Conservation (phyloP, 1,140 invertebrate genomes). For the Eueides isabella region DNA sequence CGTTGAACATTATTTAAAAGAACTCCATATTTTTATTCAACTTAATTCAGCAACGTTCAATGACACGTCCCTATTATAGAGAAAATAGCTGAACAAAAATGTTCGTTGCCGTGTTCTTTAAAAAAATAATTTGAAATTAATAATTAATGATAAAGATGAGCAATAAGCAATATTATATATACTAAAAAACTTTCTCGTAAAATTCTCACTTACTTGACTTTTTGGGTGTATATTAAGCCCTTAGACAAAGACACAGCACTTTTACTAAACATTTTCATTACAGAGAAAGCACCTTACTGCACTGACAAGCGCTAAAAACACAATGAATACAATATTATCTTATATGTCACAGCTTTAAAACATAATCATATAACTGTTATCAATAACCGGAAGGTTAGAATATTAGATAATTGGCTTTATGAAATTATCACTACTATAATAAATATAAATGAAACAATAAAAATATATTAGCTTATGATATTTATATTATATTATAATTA, state of each 20-base stretch:
- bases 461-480: background rate
- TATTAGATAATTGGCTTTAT: background rate
- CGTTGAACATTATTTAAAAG: too few species aligned
- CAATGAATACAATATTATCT: background rate
- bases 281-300: background rate
- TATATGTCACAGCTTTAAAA: background rate
- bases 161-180: too few species aligned
- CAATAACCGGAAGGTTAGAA: background rate
- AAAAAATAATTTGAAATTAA: too few species aligned
- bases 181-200: too few species aligned
- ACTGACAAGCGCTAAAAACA: background rate
- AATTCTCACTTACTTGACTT: slow-evolving; percentile 9
- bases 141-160: too few species aligned
- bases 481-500: too few species aligned
- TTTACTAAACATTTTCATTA: slow-evolving; percentile 21
- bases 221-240: background rate
- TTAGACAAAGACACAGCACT: background rate
- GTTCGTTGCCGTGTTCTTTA: too few species aligned
- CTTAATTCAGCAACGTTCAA: too few species aligned
- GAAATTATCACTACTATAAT: background rate
- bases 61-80: too few species aligned
- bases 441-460: background rate
- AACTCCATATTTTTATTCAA: too few species aligned
- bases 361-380: background rate
- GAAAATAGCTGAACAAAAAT: too few species aligned